Base-by-base conservation (phyloP, 92 coral and sea anemone genomes). In the Parazoanthus atlanticus region DNA sequence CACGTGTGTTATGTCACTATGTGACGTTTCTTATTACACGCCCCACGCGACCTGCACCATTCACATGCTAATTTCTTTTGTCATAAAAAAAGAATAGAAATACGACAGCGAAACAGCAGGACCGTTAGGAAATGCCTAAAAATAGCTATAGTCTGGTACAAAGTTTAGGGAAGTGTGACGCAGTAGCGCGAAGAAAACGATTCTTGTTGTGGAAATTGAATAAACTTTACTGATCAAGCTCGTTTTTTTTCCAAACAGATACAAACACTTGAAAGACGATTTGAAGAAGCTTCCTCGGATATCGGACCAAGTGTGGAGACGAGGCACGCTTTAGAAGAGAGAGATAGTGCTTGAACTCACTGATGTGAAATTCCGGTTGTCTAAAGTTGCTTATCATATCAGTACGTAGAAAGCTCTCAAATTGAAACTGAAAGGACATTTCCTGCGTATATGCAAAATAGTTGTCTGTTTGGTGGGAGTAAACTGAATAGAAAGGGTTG, bases 1-100 rank as follows among this genome's bases (percentile, higher is more conserved):
- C 87, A 40, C 67, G 78, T 47, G 67, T 33, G 66, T 47, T 33
- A 70, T 73, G 49, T 84, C 26, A 61, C 69, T 80, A 52, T 31
- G 65, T 80, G 84, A 80, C 84, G 66, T 46, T 47, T 21, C 0
- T 69, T 0, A 66, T 82, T 82, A n/a, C 86, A 75, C 78, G 46
- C 66, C 77, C 87, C 87, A 70, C 87, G 87, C 78, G 65, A 52
- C 74, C 66, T 13, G 3, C 30, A 32, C 49, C 21, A 67, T 84
- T 84, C 78, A 84, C 32, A 84, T 84, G 87, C 78, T 69, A 84
- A 84, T 84, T 2, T 70, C 12, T 38, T 31, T 83, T 43, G 86
- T 69, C 76, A 69, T 8, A 36, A 74, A 21, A 31, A 34, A 74
- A 80, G 66, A 36, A 25, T 49, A 67, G 78, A 70, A 43, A 69